Conservation (phyloP, 2,797 vertebrate species). For the Cyclopterus lumpus region DNA sequence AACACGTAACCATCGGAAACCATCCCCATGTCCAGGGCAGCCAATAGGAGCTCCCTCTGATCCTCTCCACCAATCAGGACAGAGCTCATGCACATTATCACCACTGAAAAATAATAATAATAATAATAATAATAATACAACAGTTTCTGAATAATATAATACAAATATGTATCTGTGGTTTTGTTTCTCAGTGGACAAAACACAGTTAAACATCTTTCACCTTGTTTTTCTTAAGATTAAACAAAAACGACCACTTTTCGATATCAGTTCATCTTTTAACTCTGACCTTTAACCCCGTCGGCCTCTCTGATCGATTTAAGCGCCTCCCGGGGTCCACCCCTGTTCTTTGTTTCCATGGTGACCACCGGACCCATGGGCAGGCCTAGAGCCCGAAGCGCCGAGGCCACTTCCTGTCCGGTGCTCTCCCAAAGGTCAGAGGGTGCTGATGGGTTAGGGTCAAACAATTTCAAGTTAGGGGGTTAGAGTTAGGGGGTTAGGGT, state of each 20-base stretch:
- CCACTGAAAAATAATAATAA: conserved; percentile 80
- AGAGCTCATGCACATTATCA: conserved; percentile 94
- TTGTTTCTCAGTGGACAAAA: no score
- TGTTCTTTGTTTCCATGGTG: conserved; percentile 63
- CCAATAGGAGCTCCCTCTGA: conserved; percentile 85
- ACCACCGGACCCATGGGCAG: conserved; percentile 83
- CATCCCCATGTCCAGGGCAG: conserved; percentile 87
- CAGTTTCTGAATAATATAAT: not conserved
- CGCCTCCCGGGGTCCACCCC: conserved; percentile 66
- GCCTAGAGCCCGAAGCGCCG: conserved; percentile 79
- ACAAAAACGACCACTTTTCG: no score
- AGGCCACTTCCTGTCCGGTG: conserved; percentile 81
- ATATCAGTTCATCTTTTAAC: no score
- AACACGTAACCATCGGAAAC: conserved; percentile 85
- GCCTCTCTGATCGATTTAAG: conserved; percentile 76
- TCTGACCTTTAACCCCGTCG: conserved; percentile 83
- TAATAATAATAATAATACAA: no score
- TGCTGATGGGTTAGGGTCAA: conserved; percentile 51
- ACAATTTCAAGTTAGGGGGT: not conserved
- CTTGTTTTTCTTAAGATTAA: no score
- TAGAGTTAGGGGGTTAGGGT: no score
- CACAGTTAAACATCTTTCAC: no score
- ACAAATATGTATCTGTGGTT: no score
- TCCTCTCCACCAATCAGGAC: conserved; percentile 89
- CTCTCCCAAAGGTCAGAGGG: conserved; percentile 86